Conservation (phyloP, 2,888 invertebrate species). For the Plebejus argus region DNA sequence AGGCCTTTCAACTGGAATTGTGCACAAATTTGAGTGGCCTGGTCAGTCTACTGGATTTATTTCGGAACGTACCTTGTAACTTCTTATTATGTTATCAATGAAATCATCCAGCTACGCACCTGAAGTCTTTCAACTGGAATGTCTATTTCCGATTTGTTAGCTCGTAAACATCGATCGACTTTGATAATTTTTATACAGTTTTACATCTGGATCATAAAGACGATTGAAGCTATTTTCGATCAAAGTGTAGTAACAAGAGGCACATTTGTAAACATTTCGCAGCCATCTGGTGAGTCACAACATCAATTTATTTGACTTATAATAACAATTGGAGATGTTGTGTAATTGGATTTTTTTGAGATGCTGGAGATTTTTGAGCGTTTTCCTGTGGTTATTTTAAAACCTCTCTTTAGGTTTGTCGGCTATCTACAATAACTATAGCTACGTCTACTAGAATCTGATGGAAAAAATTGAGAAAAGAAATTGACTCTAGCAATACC, state of each 20-base stretch:
- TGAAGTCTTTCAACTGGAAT: no score
- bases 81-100: no score
- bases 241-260: slow-evolving; percentile 26
- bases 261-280: neutral
- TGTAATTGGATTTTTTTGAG: neutral
- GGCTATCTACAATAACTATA: neutral
- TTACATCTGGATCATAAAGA: slow-evolving; percentile 20
- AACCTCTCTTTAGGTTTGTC: neutral
- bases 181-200: slow-evolving; percentile 30
- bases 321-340: neutral
- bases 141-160: slow-evolving; percentile 2
- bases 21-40: no score
- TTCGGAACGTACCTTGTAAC: no score
- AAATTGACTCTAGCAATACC: no score
- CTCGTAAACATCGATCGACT: slow-evolving; percentile 22
- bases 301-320: slow-evolving; percentile 20
- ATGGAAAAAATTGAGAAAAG: no score
- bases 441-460: no score
- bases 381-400: no score
- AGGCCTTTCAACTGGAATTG: no score
- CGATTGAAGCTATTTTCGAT: slow-evolving; percentile 25
- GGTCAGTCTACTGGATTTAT: no score
- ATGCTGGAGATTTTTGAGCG: no score
- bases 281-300: slow-evolving; percentile 25
- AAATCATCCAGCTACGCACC: no score